These are phyloP conservation scores for Heliconius aoede DNA, from an alignment of 2,888 invertebrate species.

Conservation along the genomic window DNA sequence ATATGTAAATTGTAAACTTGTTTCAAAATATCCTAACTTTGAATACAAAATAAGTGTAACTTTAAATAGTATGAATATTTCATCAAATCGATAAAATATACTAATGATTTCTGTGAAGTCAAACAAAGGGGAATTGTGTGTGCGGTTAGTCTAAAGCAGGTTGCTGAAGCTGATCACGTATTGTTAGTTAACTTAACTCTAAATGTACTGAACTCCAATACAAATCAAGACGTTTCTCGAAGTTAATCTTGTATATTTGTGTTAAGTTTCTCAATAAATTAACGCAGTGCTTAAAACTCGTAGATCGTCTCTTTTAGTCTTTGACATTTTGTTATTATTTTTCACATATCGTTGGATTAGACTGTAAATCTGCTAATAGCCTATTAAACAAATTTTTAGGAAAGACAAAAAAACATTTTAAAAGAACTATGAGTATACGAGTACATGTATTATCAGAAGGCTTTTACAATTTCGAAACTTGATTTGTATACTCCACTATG, in stretches of 20 bases:
- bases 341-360: no score
- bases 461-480: no score
- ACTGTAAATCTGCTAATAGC: no score
- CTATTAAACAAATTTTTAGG: no score
- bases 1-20: background rate
- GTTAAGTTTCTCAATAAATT: constrained; percentile 1
- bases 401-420: no score
- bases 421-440: no score
- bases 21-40: background rate
- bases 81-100: constrained; percentile 55
- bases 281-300: background rate
- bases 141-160: constrained; percentile 52
- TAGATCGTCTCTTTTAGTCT: background rate
- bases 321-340: background rate
- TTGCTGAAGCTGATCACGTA: constrained; percentile 56
- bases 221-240: constrained; percentile 20
- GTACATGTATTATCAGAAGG: no score
- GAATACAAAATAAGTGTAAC: background rate
- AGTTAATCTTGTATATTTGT: background rate
- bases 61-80: constrained; percentile 44
- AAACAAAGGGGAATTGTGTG: constrained; percentile 52
- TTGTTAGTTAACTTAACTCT: constrained; percentile 33
- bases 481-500: no score
- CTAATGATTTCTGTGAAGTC: constrained; percentile 60
- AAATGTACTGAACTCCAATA: constrained; percentile 18